Percentiles rank a stretch among this genome's conserved stretches.
Evolutionary conservation across 2,797 vertebrate species (phyloP).

Genomic region (Leucoraja ocellata): DNA sequence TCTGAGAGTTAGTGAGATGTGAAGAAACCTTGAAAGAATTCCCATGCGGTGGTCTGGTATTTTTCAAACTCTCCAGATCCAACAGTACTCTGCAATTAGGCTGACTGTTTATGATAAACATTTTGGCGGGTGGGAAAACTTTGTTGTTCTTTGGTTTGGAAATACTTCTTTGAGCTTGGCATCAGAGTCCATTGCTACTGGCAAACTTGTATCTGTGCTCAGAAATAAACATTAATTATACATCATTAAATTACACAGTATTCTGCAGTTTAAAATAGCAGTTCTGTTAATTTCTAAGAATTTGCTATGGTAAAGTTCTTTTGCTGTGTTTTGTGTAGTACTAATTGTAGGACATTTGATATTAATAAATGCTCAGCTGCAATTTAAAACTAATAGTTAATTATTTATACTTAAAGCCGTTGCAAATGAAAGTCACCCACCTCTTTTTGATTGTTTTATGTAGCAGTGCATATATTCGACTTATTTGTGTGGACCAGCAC

Average conservation of each 20-base stretch:
- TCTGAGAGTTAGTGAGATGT: neutral
- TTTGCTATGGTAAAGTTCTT: neutral
- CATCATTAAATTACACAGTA: neutral
- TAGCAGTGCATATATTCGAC: neutral
- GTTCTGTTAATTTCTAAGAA: neutral
- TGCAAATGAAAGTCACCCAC: neutral
- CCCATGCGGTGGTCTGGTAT: neutral
- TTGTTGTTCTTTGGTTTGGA: neutral
- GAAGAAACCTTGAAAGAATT: neutral
- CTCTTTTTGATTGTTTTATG: neutral
- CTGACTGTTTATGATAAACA: neutral
- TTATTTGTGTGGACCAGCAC: neutral
- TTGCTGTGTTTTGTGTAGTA: neutral
- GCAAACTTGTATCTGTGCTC: neutral
- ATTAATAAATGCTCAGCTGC: neutral
- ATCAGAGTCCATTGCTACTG: neutral
- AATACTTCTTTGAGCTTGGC: neutral
- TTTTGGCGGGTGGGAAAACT: neutral
- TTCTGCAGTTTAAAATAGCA: neutral
- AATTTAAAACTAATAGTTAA: neutral
- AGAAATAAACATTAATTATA: neutral
- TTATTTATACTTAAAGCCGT: neutral
- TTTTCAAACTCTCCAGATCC: neutral
- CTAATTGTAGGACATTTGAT: neutral
- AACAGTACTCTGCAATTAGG: neutral